Evolutionary conservation across 2,797 vertebrate species (phyloP).

Genomic region (Gorsachius magnificus): DNA sequence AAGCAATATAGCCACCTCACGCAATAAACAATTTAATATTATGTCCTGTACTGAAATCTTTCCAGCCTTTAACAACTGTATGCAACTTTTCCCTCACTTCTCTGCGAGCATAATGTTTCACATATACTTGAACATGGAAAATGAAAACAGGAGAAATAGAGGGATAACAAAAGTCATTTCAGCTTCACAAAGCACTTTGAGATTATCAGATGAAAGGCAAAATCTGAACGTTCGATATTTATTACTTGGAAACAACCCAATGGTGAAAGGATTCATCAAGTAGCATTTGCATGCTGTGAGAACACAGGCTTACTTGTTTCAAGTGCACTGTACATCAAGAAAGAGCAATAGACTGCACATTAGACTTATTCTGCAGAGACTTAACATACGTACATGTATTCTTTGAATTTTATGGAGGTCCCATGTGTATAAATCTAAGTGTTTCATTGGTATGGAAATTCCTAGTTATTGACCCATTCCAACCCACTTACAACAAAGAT

Average conservation of each 20-base stretch:
- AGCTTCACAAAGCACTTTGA: not conserved
- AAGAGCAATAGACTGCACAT: not conserved
- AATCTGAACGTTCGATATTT: not conserved
- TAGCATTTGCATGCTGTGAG: not conserved
- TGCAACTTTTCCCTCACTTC: not conserved
- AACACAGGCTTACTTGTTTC: not conserved
- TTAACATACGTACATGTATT: not conserved
- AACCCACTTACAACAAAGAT: not conserved
- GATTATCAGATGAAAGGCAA: constrained; percentile 11
- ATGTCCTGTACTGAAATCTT: not conserved
- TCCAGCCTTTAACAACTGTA: not conserved
- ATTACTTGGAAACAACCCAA: not conserved
- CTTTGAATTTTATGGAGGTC: not conserved
- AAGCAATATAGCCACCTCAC: not conserved
- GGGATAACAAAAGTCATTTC: not conserved
- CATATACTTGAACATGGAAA: not conserved
- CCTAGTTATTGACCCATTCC: not conserved
- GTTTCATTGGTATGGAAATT: not conserved
- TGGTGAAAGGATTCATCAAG: not conserved
- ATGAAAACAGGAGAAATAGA: not conserved
- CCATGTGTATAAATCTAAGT: not conserved
- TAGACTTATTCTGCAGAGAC: not conserved
- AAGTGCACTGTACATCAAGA: not conserved
- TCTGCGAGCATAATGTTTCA: not conserved
- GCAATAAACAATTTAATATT: not conserved